These are phyloP conservation scores for Misgurnus anguillicaudatus DNA, from an alignment of 2,113 vertebrate genomes.

Conservation along the genomic window DNA sequence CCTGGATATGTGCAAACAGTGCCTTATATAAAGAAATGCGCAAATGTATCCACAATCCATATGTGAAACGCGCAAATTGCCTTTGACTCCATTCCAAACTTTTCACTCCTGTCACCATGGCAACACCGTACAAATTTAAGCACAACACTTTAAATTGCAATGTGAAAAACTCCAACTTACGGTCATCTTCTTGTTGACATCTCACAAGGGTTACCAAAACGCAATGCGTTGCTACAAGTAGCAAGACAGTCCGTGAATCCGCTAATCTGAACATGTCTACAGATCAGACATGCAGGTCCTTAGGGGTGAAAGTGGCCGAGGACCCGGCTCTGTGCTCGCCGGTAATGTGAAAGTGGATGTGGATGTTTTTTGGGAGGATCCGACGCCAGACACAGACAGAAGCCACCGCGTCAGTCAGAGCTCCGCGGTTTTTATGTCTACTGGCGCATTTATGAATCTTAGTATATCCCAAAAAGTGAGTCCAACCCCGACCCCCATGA, in stretches of 20 bases:
- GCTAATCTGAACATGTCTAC: slow-evolving; percentile 87
- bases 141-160: slow-evolving; percentile 33
- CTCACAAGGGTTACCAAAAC: slow-evolving; percentile 81
- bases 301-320: slow-evolving; percentile 68
- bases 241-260: slow-evolving; percentile 86
- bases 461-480: slow-evolving; percentile 82
- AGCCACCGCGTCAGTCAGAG: slow-evolving; percentile 80
- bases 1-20: background rate
- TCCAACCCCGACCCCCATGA: slow-evolving; percentile 82
- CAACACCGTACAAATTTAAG: slow-evolving; percentile 36
- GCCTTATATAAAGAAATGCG: background rate
- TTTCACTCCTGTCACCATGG: slow-evolving; percentile 41
- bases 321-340: slow-evolving; percentile 64
- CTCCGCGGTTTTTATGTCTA: slow-evolving; percentile 82
- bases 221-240: slow-evolving; percentile 82
- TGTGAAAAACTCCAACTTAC: slow-evolving; percentile 76
- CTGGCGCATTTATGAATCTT: slow-evolving; percentile 78
- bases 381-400: slow-evolving; percentile 78
- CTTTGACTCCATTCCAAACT: slow-evolving; percentile 41
- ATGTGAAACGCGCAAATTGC: background rate
- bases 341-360: slow-evolving; percentile 57
- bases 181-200: slow-evolving; percentile 79
- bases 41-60: slow-evolving; percentile 22
- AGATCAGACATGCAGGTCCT: slow-evolving; percentile 84
- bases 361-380: slow-evolving; percentile 72